Evolutionary conservation across 2,888 invertebrate species (phyloP).

Genomic region (Amphiduros pacificus): DNA sequence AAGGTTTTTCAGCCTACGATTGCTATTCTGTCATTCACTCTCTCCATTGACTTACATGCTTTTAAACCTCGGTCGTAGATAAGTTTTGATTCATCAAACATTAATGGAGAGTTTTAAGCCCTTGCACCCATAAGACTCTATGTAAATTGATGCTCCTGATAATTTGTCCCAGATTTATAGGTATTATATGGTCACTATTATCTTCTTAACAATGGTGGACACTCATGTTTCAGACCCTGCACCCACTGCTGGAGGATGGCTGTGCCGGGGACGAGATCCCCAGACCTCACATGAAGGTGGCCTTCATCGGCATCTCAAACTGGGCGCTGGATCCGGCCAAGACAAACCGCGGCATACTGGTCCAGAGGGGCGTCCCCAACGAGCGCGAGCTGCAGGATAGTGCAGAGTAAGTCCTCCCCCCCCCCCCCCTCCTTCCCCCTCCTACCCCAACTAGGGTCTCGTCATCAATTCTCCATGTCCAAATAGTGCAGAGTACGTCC

Average conservation of each 20-base stretch:
- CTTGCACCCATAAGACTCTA: too few relatives aligned
- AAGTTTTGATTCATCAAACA: too few relatives aligned
- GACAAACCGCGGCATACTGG: conserved; percentile 56
- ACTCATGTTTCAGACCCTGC: conserved; percentile 44
- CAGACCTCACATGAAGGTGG: conserved; percentile 46
- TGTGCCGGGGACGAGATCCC: conserved; percentile 48
- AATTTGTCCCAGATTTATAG: not conserved
- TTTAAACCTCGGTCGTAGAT: too few relatives aligned
- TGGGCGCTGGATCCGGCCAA: conserved; percentile 59
- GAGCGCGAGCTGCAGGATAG: conserved; percentile 36
- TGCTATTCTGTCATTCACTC: too few relatives aligned
- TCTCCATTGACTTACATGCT: too few relatives aligned
- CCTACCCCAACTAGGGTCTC: too few relatives aligned
- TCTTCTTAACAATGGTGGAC: not conserved
- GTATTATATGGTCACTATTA: not conserved
- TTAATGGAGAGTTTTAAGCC: too few relatives aligned
- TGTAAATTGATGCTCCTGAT: too few relatives aligned
- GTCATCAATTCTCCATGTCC: too few relatives aligned
- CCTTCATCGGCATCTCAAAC: conserved; percentile 56
- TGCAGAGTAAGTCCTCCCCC: conserved; percentile 37
- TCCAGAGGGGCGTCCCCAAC: conserved; percentile 42
- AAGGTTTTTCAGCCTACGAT: too few relatives aligned
- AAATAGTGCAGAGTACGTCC: too few relatives aligned
- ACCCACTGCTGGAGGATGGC: conserved; percentile 54
- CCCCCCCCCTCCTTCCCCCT: too few relatives aligned